Percentiles rank a stretch among this genome's conserved stretches.
phyloP scores from a whole-genome alignment of 2,888 invertebrate genomes.

The Drosophila suboccidentalis region DNA sequence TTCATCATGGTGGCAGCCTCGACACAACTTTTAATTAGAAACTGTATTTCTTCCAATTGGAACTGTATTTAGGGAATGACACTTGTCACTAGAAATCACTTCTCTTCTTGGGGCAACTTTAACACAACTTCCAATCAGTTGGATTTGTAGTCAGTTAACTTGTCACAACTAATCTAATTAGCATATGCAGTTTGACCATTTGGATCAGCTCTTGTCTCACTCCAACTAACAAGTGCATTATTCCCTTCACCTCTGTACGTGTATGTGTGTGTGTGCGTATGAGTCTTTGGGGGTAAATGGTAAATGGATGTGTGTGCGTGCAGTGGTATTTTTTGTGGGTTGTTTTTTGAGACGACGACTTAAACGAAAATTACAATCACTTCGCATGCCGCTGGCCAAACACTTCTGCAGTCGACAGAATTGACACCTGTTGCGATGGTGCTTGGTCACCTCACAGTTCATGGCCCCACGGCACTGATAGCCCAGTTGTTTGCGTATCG shows the following conservation, averaged over 20 bases:
- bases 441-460: slow-evolving; percentile 99
- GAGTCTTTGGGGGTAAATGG: slow-evolving; percentile 19
- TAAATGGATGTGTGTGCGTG: slow-evolving; percentile 34
- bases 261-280: slow-evolving; percentile 6
- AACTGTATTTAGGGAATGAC: too few relatives aligned
- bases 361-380: slow-evolving; percentile 93
- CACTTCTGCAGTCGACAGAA: slow-evolving; percentile 99
- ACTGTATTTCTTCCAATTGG: too few relatives aligned
- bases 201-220: slow-evolving; percentile 9
- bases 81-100: background rate
- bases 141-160: background rate
- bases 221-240: slow-evolving; percentile 32
- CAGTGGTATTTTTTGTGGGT: slow-evolving; percentile 21
- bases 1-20: background rate
- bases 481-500: slow-evolving; percentile 98
- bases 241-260: slow-evolving; percentile 8
- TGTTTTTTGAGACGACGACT: slow-evolving; percentile 82
- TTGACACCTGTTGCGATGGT: slow-evolving; percentile 99
- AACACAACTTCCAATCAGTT: background rate
- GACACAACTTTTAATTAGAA: background rate
- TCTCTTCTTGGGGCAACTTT: too few relatives aligned
- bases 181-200: slow-evolving; percentile 1
- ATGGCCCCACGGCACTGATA: slow-evolving; percentile 98
- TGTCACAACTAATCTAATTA: background rate
- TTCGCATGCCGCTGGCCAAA: slow-evolving; percentile 98